phyloP scores from a whole-genome alignment of 1,140 invertebrate genomes.

The Apolygus lucorum region DNA sequence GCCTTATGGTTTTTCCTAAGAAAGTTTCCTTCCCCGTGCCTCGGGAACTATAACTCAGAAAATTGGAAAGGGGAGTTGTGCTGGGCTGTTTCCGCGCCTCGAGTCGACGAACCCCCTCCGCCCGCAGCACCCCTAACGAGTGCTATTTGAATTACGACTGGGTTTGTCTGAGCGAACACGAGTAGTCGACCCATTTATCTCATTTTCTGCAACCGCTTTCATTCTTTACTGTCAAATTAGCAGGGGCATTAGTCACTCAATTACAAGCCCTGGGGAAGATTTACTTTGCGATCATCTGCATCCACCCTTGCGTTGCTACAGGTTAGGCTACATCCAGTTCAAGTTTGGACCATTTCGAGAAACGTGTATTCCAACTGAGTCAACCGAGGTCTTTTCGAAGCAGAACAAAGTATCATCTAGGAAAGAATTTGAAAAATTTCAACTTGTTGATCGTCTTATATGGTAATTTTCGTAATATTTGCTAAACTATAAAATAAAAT shows the following conservation, averaged over 20 bases:
- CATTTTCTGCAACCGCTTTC: slow-evolving; percentile 6
- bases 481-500: too few species aligned
- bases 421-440: too few species aligned
- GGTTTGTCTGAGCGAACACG: slow-evolving; percentile 14
- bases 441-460: too few species aligned
- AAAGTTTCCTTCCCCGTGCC: slow-evolving; percentile 15
- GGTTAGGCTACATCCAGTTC: too few species aligned
- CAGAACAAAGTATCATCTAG: too few species aligned
- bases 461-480: too few species aligned
- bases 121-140: background rate
- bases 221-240: slow-evolving; percentile 13
- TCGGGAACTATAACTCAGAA: slow-evolving; percentile 20
- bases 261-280: slow-evolving; percentile 3
- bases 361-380: too few species aligned
- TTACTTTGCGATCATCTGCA: slow-evolving; percentile 3
- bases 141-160: slow-evolving; percentile 8
- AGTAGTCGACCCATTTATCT: slow-evolving; percentile 13
- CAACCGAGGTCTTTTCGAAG: too few species aligned
- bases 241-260: slow-evolving; percentile 8
- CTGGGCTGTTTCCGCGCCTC: background rate
- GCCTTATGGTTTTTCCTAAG: slow-evolving; percentile 23
- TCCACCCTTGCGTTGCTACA: too few species aligned
- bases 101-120: background rate
- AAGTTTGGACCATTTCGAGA: too few species aligned
- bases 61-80: background rate